Percentiles rank a stretch among this genome's conserved stretches.
Evolutionary conservation across 2,797 vertebrate genomes (phyloP).

Genomic region (Glyptemys insculpta): DNA sequence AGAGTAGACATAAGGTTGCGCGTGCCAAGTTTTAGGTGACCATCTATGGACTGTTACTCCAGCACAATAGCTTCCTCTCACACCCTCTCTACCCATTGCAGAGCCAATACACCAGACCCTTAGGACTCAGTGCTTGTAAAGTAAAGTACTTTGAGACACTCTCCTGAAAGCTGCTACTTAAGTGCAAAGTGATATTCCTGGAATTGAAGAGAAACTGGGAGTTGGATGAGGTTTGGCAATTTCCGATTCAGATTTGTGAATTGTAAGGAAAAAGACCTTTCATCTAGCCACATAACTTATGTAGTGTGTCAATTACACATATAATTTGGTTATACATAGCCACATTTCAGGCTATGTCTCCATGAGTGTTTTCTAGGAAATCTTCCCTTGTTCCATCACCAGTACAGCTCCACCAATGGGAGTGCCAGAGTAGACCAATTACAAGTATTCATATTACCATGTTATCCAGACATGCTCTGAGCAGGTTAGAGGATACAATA

Average conservation of each 20-base stretch:
- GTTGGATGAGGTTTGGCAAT: background rate
- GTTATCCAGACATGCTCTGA: background rate
- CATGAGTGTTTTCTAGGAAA: background rate
- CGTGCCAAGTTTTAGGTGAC: background rate
- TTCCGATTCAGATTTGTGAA: background rate
- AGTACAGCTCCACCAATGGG: background rate
- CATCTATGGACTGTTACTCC: background rate
- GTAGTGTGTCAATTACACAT: background rate
- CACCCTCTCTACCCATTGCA: background rate
- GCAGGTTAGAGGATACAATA: background rate
- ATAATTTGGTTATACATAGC: background rate
- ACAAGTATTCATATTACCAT: background rate
- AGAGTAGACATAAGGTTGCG: background rate
- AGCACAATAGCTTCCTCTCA: background rate
- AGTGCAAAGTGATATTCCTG: background rate
- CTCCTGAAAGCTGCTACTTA: background rate
- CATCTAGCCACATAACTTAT: rapidly evolving
- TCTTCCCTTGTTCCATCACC: background rate
- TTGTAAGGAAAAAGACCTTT: background rate
- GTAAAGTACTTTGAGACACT: background rate
- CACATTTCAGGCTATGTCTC: background rate
- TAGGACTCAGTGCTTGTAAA: background rate
- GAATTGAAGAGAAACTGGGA: background rate
- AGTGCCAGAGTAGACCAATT: background rate
- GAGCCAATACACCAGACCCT: background rate